Evolutionary conservation across 2,888 invertebrate genomes (phyloP).

Genomic region (Diogma glabrata): DNA sequence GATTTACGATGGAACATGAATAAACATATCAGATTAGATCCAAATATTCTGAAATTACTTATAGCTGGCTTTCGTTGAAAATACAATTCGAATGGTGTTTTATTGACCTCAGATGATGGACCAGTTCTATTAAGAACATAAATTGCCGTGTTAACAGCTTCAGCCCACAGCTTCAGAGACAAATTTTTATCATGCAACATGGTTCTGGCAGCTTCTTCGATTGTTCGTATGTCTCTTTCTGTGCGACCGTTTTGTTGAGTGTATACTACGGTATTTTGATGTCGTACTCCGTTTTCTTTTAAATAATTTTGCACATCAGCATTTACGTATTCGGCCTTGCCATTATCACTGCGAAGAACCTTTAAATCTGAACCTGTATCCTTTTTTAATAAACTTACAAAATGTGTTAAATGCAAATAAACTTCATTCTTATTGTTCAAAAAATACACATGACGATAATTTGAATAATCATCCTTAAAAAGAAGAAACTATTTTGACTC

Average conservation of each 20-base stretch:
- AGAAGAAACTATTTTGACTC: slow-evolving; percentile 21
- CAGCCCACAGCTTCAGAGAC: slow-evolving; percentile 18
- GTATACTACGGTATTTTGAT: slow-evolving; percentile 16
- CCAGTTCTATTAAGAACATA: slow-evolving; percentile 25
- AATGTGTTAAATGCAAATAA: slow-evolving; percentile 13
- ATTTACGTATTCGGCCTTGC: slow-evolving; percentile 12
- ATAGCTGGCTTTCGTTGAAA: slow-evolving; percentile 16
- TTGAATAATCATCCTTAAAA: slow-evolving; percentile 19
- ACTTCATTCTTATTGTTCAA: slow-evolving; percentile 19
- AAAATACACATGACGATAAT: slow-evolving; percentile 19
- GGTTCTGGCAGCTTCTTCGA: slow-evolving; percentile 13
- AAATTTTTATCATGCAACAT: slow-evolving; percentile 18
- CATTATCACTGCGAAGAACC: slow-evolving; percentile 6
- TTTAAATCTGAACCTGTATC: slow-evolving; percentile 9
- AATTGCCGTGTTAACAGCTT: slow-evolving; percentile 27
- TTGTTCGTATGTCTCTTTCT: neutral
- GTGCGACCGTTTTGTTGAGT: slow-evolving; percentile 17
- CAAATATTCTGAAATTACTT: slow-evolving; percentile 20
- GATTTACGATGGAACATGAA: slow-evolving; percentile 16
- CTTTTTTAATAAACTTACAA: neutral
- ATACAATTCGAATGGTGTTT: slow-evolving; percentile 20
- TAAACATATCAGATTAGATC: slow-evolving; percentile 17
- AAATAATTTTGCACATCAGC: slow-evolving; percentile 11
- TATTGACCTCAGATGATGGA: slow-evolving; percentile 15
- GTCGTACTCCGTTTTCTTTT: slow-evolving; percentile 12